Evolutionary conservation across 2,888 invertebrate genomes (phyloP).

Genomic region (Pherbina coryleti): DNA sequence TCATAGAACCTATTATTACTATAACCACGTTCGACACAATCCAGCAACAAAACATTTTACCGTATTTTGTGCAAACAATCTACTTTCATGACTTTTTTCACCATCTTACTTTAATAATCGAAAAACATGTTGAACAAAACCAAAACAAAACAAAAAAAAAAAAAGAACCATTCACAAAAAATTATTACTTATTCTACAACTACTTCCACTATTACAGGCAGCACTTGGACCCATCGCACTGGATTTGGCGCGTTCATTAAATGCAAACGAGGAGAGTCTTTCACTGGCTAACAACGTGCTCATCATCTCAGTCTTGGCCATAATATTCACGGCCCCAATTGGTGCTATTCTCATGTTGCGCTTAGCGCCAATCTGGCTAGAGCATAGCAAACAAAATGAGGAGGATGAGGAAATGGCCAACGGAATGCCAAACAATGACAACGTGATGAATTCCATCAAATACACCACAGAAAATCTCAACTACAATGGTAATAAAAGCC

Average conservation of each 20-base stretch:
- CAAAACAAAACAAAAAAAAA: neutral
- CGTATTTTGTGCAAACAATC: neutral
- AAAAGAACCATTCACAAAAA: neutral
- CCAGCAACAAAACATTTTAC: too few relatives aligned
- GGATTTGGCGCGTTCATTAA: slow-evolving; percentile 71
- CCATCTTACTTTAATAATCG: neutral
- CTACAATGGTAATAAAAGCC: slow-evolving; percentile 45
- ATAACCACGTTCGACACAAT: too few relatives aligned
- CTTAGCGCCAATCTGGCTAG: slow-evolving; percentile 67
- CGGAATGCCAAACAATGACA: slow-evolving; percentile 7
- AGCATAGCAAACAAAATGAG: slow-evolving; percentile 50
- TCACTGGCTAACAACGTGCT: slow-evolving; percentile 70
- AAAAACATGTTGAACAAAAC: neutral
- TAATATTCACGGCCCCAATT: slow-evolving; percentile 73
- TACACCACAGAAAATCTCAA: slow-evolving; percentile 40
- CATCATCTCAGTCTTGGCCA: slow-evolving; percentile 72
- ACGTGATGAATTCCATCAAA: slow-evolving; percentile 37
- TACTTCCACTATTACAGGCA: slow-evolving; percentile 70
- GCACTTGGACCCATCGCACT: slow-evolving; percentile 76
- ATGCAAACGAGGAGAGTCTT: slow-evolving; percentile 58
- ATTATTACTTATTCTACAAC: neutral
- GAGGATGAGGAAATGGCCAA: slow-evolving; percentile 18
- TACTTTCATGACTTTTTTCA: neutral
- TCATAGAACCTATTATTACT: too few relatives aligned
- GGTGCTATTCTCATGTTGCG: slow-evolving; percentile 70